A percentile compares a stretch with the other conserved stretches of the same genome.
Conservation (phyloP, 2,888 invertebrate genomes). For the Hecatera dysodea region DNA sequence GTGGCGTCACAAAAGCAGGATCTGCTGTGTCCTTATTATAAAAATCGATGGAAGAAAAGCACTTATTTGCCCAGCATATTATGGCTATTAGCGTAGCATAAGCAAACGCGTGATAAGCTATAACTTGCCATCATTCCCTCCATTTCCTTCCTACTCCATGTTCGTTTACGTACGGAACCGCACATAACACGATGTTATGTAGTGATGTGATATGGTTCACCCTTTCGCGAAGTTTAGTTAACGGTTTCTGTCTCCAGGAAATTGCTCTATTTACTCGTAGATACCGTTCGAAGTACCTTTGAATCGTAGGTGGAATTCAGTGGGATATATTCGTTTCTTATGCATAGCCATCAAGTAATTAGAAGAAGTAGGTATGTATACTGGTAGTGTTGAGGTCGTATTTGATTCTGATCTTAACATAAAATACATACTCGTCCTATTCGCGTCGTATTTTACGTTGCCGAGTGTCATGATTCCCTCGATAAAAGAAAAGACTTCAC, state of each 20-base stretch:
- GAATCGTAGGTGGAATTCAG: not conserved
- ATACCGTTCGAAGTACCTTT: not conserved
- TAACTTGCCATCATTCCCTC: no score
- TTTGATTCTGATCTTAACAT: not conserved
- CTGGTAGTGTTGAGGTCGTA: not conserved
- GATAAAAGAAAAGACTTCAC: no score
- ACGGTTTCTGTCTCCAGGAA: constrained; percentile 1
- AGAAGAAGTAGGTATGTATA: not conserved
- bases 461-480: no score
- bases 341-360: not conserved
- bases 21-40: no score
- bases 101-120: no score
- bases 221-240: not conserved
- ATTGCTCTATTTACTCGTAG: not conserved
- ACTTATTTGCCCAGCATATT: no score
- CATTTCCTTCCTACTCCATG: constrained; percentile 5
- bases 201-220: not conserved
- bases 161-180: not conserved
- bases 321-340: not conserved
- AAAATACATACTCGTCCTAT: no score
- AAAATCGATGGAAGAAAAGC: no score
- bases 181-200: constrained; percentile 4
- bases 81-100: no score
- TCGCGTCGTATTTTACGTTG: no score
- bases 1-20: no score